phyloP scores from a whole-genome alignment of 23 tunicate genomes.

The Halocynthia roretzi region DNA sequence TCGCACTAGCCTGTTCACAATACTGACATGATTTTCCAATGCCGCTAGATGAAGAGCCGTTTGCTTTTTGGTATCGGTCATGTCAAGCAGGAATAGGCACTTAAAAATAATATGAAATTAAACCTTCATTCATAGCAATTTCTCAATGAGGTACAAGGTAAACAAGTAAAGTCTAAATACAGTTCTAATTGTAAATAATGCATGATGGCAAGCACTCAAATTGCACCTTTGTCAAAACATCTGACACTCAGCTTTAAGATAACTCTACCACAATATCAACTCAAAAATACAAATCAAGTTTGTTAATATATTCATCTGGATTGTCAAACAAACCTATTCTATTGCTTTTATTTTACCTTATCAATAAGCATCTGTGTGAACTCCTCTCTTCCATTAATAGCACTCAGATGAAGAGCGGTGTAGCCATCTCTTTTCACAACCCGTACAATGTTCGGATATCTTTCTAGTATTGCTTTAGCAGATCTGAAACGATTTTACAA shows the following conservation, averaged over 20 bases:
- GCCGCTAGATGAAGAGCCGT: slow-evolving; percentile 17
- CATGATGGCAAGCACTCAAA: background rate
- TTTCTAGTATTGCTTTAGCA: slow-evolving; percentile 7
- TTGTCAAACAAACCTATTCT: too few relatives aligned
- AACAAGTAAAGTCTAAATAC: background rate
- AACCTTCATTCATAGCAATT: background rate
- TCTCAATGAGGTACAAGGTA: too few relatives aligned
- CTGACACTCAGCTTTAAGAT: too few relatives aligned
- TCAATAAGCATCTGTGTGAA: background rate
- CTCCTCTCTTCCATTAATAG: background rate
- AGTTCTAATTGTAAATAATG: background rate
- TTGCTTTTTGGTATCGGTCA: background rate
- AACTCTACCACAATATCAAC: too few relatives aligned
- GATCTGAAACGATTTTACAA: slow-evolving; percentile 3
- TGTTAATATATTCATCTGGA: too few relatives aligned
- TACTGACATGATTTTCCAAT: background rate
- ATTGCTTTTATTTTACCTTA: background rate
- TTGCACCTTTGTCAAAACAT: too few relatives aligned
- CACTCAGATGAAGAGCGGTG: slow-evolving; percentile 20
- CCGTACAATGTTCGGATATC: background rate
- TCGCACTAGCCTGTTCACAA: background rate
- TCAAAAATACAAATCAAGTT: too few relatives aligned
- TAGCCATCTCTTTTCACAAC: slow-evolving; percentile 2
- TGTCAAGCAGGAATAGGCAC: slow-evolving; percentile 7
- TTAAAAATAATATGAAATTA: background rate